Evolutionary conservation across 2,797 vertebrate genomes (phyloP).

Genomic region (Pampus argenteus): DNA sequence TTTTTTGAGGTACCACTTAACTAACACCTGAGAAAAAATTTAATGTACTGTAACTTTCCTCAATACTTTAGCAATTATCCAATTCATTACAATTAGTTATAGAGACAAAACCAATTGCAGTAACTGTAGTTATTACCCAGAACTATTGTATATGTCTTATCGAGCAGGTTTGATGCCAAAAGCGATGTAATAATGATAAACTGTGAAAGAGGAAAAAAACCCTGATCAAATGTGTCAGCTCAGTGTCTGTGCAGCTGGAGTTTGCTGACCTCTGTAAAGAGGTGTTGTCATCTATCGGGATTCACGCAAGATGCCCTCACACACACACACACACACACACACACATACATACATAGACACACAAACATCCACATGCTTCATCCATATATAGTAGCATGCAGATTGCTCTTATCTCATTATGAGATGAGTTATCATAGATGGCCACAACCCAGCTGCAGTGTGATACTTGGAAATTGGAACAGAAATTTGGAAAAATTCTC

Average conservation of each 20-base stretch:
- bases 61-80: not conserved
- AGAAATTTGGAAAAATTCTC: conserved; percentile 50
- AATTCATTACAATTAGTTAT: not conserved
- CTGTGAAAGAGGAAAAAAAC: conserved; percentile 48
- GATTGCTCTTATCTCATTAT: conserved; percentile 48
- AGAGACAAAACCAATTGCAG: not conserved
- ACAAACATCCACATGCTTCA: not conserved
- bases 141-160: not conserved
- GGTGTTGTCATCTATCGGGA: conserved; percentile 66
- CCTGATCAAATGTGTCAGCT: conserved; percentile 74
- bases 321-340: conserved; percentile 12
- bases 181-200: conserved; percentile 52
- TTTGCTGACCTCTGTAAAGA: conserved; percentile 65
- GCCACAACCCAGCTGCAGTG: conserved; percentile 18
- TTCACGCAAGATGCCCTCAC: conserved; percentile 39
- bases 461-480: conserved; percentile 28
- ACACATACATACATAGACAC: not conserved
- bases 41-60: not conserved
- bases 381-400: conserved; percentile 23
- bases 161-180: conserved; percentile 1
- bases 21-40: not conserved
- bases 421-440: conserved; percentile 59
- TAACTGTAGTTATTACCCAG: not conserved
- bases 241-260: conserved; percentile 58
- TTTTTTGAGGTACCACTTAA: not conserved